Evolutionary conservation across 2,888 invertebrate genomes (phyloP).

Genomic region (Diadromus collaris): DNA sequence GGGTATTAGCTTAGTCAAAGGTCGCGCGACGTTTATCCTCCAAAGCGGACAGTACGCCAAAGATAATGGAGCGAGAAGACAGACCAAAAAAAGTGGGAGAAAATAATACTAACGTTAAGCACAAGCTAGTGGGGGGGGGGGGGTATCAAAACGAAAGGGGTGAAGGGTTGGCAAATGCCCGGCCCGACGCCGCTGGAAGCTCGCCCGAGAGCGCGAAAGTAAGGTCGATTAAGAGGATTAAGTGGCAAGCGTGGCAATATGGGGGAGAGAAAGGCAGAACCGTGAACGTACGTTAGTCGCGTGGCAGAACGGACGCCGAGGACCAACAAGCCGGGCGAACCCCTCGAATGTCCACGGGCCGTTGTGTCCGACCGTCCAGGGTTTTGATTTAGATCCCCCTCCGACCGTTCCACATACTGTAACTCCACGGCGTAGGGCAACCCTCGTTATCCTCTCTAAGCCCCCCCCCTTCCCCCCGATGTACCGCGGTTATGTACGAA

Average conservation of each 20-base stretch:
- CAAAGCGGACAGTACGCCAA: background rate
- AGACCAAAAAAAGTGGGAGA: constrained; percentile 25
- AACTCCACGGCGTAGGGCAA: constrained; percentile 11
- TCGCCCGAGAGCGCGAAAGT: constrained; percentile 55
- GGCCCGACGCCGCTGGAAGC: background rate
- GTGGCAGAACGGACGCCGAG: constrained; percentile 36
- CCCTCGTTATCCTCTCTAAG: constrained; percentile 20
- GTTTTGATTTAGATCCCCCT: constrained; percentile 27
- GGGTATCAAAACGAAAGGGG: constrained; percentile 60
- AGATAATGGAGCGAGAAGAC: background rate
- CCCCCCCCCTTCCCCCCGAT: constrained; percentile 1
- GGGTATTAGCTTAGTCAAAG: constrained; percentile 6
- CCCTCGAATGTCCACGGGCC: constrained; percentile 23
- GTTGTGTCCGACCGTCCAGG: constrained; percentile 23
- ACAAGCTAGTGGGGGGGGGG: constrained; percentile 44
- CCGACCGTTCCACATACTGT: constrained; percentile 7
- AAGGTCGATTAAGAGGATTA: constrained; percentile 67
- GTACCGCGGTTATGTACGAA: background rate
- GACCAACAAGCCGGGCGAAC: constrained; percentile 27
- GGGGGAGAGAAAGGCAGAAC: constrained; percentile 27
- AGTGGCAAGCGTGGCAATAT: constrained; percentile 47
- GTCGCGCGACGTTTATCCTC: background rate
- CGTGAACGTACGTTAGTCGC: constrained; percentile 48
- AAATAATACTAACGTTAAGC: constrained; percentile 59
- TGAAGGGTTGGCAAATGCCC: constrained; percentile 31